Base-by-base conservation (phyloP, 2,113 vertebrate species). In the Istiophorus platypterus region DNA sequence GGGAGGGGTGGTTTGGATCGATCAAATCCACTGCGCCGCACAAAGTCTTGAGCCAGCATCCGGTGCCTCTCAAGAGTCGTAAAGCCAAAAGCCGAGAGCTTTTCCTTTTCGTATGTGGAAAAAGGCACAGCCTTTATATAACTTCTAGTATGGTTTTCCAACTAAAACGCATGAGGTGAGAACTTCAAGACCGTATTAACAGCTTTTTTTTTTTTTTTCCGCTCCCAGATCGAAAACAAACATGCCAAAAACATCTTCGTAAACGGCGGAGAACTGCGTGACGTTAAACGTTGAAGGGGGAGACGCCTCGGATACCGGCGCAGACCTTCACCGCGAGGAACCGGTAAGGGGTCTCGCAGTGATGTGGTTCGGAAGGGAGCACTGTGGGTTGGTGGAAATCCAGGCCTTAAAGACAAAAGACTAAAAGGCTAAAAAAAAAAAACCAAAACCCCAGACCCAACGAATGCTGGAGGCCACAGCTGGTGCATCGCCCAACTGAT, bases 171-270 rank as follows among this genome's bases (percentile, higher is more conserved):
- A 62, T 34, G 57, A 34, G 13, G 24, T 18, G 41, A 51, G 59
- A 57, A 57, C 37, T 14, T 59, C 57, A n/a, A 51, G 20, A 18
- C 18, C 8, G 39, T 26, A n/a, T 5, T 22, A 54, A 59, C 0
- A 13, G 29, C 5, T 34, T 34, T 34, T 34, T 34, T 34, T 34
- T 34, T 4, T 34, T 34, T 22, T 24, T 42, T 45, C 49, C 11
- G 0, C 3, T 29, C 10, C 2, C 26, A 93, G 92, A 82, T 91
- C 90, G 4, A 82, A 80, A 85, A 61, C 57, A 0, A 89, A 89
- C 65, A 12, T 82, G 14, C 8, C 61, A 0, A 74, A 77, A 65
- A 17, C 41, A 0, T 18, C 70, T 18, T 13, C 62, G 2, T 56
- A 71, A 11, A 22, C 71, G 31, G 39, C 58, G 0, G 56, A 88